Evolutionary conservation across 2,797 vertebrate species (phyloP).

Genomic region (Danio jaintianensis): DNA sequence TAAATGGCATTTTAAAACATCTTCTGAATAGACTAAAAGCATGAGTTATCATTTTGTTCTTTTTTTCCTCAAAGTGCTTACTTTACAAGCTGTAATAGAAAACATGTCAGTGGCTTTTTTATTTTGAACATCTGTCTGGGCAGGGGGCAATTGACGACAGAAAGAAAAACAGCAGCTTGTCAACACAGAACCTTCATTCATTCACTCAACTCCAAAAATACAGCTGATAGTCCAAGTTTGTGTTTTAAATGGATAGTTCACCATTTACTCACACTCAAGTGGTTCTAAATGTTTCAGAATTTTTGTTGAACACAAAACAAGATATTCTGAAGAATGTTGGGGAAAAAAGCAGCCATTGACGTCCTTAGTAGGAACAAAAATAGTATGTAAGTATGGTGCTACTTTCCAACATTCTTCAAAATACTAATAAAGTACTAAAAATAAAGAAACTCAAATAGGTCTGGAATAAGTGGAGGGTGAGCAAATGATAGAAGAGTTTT

Average conservation of each 20-base stretch:
- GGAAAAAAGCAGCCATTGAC: no score
- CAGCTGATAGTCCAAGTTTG: slow-evolving; percentile 16
- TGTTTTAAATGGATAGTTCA: background rate
- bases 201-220: slow-evolving; percentile 31
- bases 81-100: slow-evolving; percentile 87
- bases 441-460: no score
- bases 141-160: slow-evolving; percentile 77
- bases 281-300: no score
- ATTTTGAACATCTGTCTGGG: slow-evolving; percentile 69
- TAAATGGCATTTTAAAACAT: slow-evolving; percentile 71
- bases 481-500: no score
- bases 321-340: no score
- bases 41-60: slow-evolving; percentile 84
- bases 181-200: slow-evolving; percentile 57
- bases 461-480: no score
- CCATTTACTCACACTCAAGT: no score
- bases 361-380: no score
- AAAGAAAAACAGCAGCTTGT: slow-evolving; percentile 80
- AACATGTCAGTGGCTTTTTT: slow-evolving; percentile 84
- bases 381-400: no score
- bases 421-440: no score
- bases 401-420: no score
- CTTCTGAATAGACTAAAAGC: slow-evolving; percentile 79
- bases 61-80: slow-evolving; percentile 84
- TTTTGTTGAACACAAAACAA: no score